phyloP scores from a whole-genome alignment of 1,140 invertebrate species.

The Chymomyza costata region DNA sequence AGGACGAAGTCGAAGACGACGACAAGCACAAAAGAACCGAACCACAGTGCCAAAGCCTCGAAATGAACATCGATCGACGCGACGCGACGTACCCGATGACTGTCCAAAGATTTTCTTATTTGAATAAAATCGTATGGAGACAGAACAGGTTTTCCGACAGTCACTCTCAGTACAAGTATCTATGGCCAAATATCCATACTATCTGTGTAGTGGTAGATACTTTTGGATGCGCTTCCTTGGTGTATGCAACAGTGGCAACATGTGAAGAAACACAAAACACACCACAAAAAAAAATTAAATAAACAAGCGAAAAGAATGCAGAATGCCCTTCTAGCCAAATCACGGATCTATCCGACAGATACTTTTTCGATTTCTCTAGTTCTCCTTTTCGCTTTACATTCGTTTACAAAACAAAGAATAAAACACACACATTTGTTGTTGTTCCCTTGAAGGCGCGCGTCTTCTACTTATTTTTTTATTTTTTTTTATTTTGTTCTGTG shows the following conservation, averaged over 20 bases:
- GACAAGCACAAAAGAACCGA: too few relatives aligned
- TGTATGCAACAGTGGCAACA: conserved; percentile 54
- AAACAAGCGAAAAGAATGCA: conserved; percentile 64
- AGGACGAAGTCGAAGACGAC: conserved; percentile 21
- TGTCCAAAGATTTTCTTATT: conserved; percentile 54
- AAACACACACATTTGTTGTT: conserved; percentile 34
- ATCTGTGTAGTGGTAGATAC: conserved; percentile 5
- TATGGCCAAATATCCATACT: conserved; percentile 28
- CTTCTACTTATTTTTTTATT: conserved; percentile 34
- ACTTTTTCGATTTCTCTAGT: conserved; percentile 34
- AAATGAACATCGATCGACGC: too few relatives aligned
- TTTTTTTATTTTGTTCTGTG: conserved; percentile 46
- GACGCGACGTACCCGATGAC: conserved; percentile 30
- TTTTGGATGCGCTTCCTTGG: too few relatives aligned
- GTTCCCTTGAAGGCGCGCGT: conserved; percentile 18
- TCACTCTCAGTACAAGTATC: conserved; percentile 35
- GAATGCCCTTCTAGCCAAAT: conserved; percentile 47
- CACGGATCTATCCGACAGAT: conserved; percentile 40
- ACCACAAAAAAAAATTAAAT: conserved; percentile 50
- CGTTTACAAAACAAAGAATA: neutral
- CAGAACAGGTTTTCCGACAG: conserved; percentile 66
- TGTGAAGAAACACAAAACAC: conserved; percentile 49
- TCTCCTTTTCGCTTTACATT: conserved; percentile 24
- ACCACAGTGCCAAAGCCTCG: too few relatives aligned
- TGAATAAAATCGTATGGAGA: conserved; percentile 65